Conservation (phyloP, 2,888 invertebrate species). For the Barypeithes pellucidus region DNA sequence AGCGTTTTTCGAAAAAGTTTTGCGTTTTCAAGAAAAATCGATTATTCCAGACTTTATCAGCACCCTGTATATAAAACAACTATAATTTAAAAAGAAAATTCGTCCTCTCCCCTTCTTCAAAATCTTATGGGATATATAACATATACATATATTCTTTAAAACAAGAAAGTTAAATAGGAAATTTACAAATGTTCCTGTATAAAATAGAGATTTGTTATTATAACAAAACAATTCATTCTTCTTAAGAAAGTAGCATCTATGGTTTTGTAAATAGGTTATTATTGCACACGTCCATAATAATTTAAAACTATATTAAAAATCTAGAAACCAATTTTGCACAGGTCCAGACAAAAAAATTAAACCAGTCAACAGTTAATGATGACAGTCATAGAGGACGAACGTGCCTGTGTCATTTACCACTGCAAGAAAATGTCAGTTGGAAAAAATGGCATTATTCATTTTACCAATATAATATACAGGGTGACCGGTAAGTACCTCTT, state of each 20-base stretch:
- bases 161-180: constrained; percentile 9
- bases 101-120: not conserved
- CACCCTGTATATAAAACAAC: too few relatives aligned
- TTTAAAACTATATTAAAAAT: not conserved
- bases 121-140: not conserved
- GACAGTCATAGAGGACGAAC: too few relatives aligned
- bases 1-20: too few relatives aligned
- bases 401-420: too few relatives aligned
- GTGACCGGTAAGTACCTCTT: too few relatives aligned
- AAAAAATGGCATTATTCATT: too few relatives aligned
- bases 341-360: not conserved
- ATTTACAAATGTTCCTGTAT: not conserved
- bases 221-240: constrained; percentile 8
- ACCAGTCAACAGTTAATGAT: too few relatives aligned
- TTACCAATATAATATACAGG: too few relatives aligned
- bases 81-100: not conserved
- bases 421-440: too few relatives aligned
- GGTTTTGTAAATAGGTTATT: not conserved
- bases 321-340: not conserved
- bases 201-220: constrained; percentile 13
- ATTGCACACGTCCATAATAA: constrained; percentile 3
- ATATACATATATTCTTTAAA: constrained; percentile 21
- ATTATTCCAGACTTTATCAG: too few relatives aligned
- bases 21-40: too few relatives aligned
- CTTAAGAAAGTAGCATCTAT: not conserved